Conservation (phyloP, 2,888 invertebrate species). For the Tinea pellionella region DNA sequence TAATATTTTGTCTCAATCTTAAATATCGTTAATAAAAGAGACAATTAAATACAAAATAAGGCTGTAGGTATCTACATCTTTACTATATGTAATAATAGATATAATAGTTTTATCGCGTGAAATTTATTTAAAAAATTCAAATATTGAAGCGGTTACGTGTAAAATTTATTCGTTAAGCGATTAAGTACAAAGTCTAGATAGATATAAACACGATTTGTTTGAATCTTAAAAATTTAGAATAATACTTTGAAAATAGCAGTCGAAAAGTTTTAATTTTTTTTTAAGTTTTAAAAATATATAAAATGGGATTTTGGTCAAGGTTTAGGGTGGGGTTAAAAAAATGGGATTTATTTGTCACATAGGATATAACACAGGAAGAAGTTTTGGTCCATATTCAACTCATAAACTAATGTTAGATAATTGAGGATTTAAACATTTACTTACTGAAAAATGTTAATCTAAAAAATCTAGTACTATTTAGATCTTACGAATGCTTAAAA, state of each 20-base stretch:
- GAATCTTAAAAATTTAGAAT: not conserved
- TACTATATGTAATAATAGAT: not conserved
- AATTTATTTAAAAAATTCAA: not conserved
- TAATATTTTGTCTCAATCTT: not conserved
- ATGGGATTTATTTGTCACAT: not conserved
- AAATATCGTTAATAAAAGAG: not conserved
- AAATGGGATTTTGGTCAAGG: conserved; percentile 44
- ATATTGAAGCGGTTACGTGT: conserved; percentile 38
- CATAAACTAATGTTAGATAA: not conserved
- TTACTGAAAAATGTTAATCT: too few species aligned
- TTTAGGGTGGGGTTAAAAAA: conserved; percentile 13
- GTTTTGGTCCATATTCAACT: conserved; percentile 45
- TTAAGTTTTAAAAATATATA: conserved; percentile 12
- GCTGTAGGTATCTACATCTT: not conserved
- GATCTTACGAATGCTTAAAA: too few species aligned
- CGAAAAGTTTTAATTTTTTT: conserved; percentile 27
- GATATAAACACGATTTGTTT: conserved; percentile 6
- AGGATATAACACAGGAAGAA: not conserved
- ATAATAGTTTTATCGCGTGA: not conserved
- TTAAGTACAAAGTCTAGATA: conserved; percentile 36
- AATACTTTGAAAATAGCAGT: conserved; percentile 28
- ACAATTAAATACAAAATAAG: not conserved
- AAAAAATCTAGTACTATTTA: too few species aligned
- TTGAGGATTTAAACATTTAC: too few species aligned
- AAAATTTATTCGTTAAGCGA: conserved; percentile 37